Evolutionary conservation across 1,140 invertebrate genomes (phyloP).

Genomic region (Drosophila sproati): DNA sequence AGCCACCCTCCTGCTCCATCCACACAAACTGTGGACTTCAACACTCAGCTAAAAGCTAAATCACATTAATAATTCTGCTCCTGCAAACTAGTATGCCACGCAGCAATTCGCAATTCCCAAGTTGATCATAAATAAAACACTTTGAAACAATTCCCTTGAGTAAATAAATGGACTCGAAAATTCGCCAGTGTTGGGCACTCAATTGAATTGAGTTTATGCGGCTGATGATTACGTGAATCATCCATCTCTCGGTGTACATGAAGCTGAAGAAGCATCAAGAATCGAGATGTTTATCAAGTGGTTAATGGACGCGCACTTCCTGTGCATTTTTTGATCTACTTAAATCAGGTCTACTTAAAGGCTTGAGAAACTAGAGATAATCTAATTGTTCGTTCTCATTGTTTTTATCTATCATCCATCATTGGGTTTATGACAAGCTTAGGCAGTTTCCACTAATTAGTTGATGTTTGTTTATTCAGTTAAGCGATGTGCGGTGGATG

Average conservation of each 20-base stretch:
- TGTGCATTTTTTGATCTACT: background rate
- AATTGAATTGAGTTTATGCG: background rate
- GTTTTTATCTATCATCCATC: no score
- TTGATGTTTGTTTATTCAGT: slow-evolving; percentile 1
- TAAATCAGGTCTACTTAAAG: background rate
- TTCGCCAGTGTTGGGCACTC: no score
- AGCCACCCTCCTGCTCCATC: no score
- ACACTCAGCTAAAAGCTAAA: no score
- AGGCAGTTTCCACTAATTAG: background rate
- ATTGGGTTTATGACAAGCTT: background rate
- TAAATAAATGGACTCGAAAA: background rate
- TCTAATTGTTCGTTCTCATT: no score
- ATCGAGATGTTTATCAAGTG: background rate
- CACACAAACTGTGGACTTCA: no score
- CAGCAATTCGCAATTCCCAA: no score
- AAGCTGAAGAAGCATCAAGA: background rate
- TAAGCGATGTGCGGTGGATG: slow-evolving; percentile 27
- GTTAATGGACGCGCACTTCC: background rate
- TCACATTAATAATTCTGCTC: no score
- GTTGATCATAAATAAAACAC: no score
- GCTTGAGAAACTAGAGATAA: background rate
- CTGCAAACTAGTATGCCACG: no score
- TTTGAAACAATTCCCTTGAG: background rate
- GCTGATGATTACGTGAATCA: background rate
- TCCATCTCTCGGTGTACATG: background rate